Conservation (phyloP, 2,888 invertebrate species). For the Philonicus albiceps region DNA sequence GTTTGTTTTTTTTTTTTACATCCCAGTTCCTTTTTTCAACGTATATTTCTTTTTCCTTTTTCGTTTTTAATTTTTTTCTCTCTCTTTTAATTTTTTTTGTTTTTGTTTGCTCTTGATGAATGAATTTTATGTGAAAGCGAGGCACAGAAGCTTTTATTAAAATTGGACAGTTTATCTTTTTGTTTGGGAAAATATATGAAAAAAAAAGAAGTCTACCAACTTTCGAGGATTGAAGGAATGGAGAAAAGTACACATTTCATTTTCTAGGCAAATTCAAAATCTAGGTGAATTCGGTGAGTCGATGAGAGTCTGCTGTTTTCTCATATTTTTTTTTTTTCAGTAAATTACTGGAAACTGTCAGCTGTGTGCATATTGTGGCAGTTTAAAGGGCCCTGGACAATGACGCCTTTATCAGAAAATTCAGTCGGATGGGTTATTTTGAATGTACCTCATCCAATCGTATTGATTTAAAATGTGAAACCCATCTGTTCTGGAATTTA, state of each 20-base stretch:
- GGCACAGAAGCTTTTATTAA: slow-evolving; percentile 36
- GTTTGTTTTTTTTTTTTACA: neutral
- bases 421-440: neutral
- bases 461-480: neutral
- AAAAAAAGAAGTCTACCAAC: neutral
- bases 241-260: slow-evolving; percentile 1
- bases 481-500: neutral
- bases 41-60: neutral
- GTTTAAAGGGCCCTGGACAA: neutral
- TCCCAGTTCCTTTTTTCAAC: neutral
- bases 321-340: neutral
- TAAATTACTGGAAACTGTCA: neutral
- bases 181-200: neutral
- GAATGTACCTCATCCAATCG: neutral
- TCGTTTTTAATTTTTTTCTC: slow-evolving; percentile 1
- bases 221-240: neutral
- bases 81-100: neutral
- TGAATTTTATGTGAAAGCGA: slow-evolving; percentile 18
- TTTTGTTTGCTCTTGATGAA: slow-evolving; percentile 36
- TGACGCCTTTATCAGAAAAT: neutral
- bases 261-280: neutral
- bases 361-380: neutral
- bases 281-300: neutral
- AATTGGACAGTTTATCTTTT: slow-evolving; percentile 38
- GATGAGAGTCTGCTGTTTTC: neutral